Conservation (phyloP, 2,113 vertebrate species). For the Neolamprologus sp. region DNA sequence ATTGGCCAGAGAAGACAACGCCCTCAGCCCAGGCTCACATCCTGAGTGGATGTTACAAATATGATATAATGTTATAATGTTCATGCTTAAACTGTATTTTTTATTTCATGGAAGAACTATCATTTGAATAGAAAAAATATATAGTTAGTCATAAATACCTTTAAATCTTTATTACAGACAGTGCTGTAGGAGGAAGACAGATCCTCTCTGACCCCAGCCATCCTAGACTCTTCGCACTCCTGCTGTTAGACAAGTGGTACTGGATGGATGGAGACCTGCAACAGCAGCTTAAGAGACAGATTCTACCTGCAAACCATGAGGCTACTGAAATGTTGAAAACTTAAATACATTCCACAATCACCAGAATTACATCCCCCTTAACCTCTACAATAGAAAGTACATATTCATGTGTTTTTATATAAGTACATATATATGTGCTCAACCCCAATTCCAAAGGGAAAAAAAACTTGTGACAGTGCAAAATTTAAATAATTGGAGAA, state of each 20-base stretch:
- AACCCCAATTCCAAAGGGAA: background rate
- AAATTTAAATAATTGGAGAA: background rate
- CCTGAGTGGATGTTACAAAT: background rate
- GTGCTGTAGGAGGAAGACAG: background rate
- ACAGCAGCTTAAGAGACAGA: background rate
- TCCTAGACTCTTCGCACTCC: background rate
- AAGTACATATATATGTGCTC: background rate
- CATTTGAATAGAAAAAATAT: background rate
- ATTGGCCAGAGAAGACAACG: constrained; percentile 44
- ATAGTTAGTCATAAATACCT: background rate
- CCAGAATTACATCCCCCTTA: background rate
- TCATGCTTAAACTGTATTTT: background rate
- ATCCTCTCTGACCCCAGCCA: background rate
- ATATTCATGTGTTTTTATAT: background rate
- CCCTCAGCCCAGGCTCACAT: constrained; percentile 12
- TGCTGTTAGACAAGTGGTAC: background rate
- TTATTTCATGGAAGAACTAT: background rate
- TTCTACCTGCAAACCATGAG: background rate
- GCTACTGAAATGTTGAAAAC: background rate
- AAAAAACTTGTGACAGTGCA: background rate
- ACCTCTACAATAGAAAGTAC: background rate
- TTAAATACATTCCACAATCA: background rate
- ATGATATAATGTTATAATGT: background rate
- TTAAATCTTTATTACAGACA: background rate
- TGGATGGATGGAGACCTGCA: background rate